These are phyloP conservation scores for Lindbergichthys nudifrons DNA, from an alignment of 2,797 vertebrate genomes.

Conservation along the genomic window DNA sequence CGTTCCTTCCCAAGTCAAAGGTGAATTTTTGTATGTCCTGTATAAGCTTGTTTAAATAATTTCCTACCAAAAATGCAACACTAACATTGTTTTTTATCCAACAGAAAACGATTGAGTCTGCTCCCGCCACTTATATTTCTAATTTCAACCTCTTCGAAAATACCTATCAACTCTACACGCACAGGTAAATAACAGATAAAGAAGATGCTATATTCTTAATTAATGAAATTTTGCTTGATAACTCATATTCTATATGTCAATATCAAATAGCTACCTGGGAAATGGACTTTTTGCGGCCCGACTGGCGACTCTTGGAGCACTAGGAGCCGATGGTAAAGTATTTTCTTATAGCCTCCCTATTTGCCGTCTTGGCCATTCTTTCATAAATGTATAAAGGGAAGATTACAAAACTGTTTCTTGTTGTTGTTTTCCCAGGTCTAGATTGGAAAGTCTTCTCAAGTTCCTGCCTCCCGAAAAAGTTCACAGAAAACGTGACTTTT, in stretches of 20 bases:
- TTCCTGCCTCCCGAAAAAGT: conserved; percentile 93
- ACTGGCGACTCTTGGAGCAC: conserved; percentile 92
- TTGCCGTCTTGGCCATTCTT: conserved; percentile 8
- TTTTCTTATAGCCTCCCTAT: conserved; percentile 2
- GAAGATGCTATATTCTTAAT: neutral
- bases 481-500: conserved; percentile 94
- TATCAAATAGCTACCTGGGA: conserved; percentile 91
- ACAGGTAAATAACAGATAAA: conserved; percentile 87
- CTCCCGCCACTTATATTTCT: conserved; percentile 90
- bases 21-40: conserved; percentile 73
- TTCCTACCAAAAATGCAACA: neutral
- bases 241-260: conserved; percentile 14
- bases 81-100: conserved; percentile 61
- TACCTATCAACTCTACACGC: conserved; percentile 94
- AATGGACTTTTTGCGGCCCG: conserved; percentile 95
- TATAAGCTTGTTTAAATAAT: neutral
- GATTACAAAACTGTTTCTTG: conserved; percentile 16
- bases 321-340: conserved; percentile 89
- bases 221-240: neutral
- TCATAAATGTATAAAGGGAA: neutral
- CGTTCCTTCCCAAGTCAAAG: conserved; percentile 94
- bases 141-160: conserved; percentile 94
- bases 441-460: conserved; percentile 92
- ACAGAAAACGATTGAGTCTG: conserved; percentile 92
- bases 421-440: conserved; percentile 74